Evolutionary conservation across 2,797 vertebrate genomes (phyloP).

Genomic region (Alcedo atthis): DNA sequence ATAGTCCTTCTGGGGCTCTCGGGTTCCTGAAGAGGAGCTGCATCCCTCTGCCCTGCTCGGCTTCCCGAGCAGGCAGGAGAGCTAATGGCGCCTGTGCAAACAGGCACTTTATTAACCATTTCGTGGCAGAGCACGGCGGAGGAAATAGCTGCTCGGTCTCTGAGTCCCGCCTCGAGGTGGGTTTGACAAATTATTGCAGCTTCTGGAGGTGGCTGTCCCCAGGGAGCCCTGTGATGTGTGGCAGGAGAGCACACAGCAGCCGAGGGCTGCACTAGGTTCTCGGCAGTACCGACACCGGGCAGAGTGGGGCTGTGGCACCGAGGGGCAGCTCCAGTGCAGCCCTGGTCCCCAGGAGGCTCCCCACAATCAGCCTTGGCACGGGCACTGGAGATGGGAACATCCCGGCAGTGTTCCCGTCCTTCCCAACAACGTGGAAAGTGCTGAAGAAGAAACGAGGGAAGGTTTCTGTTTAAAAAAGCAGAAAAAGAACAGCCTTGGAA

Average conservation of each 20-base stretch:
- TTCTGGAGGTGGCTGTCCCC: rapidly evolving
- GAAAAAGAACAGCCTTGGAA: background rate
- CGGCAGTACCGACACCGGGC: rapidly evolving
- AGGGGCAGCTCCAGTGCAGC: background rate
- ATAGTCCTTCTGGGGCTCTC: background rate
- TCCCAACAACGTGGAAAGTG: rapidly evolving
- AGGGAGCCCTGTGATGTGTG: rapidly evolving
- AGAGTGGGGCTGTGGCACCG: background rate
- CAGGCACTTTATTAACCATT: background rate
- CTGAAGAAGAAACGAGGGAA: background rate
- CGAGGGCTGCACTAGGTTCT: rapidly evolving
- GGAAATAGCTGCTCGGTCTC: background rate
- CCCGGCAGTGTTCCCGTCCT: background rate
- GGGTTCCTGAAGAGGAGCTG: background rate
- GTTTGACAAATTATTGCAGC: background rate
- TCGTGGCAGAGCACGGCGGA: background rate
- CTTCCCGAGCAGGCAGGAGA: background rate
- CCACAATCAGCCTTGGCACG: rapidly evolving
- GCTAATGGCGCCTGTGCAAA: background rate
- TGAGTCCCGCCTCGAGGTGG: rapidly evolving
- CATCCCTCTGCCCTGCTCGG: background rate
- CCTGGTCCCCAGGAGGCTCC: background rate
- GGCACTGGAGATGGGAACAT: background rate
- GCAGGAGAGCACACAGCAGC: rapidly evolving
- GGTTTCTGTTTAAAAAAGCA: background rate